These are phyloP conservation scores for Chelonoidis abingdonii DNA, from an alignment of 2,113 vertebrate genomes.

Conservation along the genomic window DNA sequence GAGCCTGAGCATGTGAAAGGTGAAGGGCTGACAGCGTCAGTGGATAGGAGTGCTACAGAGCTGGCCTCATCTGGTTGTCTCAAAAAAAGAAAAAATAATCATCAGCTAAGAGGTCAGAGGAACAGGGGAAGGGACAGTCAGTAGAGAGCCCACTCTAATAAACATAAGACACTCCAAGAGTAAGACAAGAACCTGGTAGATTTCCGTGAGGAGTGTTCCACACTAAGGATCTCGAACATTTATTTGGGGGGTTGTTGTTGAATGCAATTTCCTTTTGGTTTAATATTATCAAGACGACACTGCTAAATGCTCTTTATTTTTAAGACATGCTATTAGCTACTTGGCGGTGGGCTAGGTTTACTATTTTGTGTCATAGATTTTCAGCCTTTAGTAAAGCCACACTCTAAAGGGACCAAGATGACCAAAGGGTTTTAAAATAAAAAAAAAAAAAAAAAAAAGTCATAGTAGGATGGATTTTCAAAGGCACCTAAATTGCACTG, in stretches of 20 bases:
- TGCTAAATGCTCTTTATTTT: background rate
- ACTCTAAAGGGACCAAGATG: rapidly evolving
- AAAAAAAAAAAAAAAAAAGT: background rate
- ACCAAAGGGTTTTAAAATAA: background rate
- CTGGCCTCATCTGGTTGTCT: background rate
- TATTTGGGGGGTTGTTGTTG: background rate
- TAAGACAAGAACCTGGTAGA: background rate
- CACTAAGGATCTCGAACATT: background rate
- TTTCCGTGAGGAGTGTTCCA: background rate
- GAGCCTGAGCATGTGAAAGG: background rate
- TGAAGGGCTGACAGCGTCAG: background rate
- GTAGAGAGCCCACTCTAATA: background rate
- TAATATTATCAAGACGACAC: background rate
- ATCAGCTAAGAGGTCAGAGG: background rate
- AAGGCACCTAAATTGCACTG: rapidly evolving
- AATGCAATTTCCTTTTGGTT: background rate
- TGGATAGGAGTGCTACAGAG: background rate
- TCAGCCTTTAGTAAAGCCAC: background rate
- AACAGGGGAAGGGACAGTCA: background rate
- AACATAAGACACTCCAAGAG: background rate
- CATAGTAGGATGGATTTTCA: background rate
- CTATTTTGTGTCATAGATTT: background rate
- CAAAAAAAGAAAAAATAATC: background rate
- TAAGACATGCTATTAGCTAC: background rate
- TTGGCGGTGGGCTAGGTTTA: background rate